phyloP scores from a whole-genome alignment of 2,113 vertebrate genomes.

The Pedetes capensis region DNA sequence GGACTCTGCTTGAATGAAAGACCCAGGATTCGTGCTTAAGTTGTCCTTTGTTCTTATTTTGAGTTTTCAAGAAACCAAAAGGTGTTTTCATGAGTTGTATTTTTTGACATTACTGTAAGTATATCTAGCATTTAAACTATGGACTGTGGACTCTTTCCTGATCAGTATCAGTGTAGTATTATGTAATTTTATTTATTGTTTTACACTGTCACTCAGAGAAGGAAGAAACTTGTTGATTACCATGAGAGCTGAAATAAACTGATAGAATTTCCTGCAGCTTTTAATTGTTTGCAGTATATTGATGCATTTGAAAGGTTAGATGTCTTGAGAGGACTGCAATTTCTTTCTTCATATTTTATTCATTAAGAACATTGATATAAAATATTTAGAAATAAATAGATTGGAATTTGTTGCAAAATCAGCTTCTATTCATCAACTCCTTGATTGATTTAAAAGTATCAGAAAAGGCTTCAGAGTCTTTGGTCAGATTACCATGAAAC shows the following conservation, averaged over 20 bases:
- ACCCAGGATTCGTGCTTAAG: conserved; percentile 83
- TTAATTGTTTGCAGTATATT: conserved; percentile 47
- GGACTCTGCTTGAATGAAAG: conserved; percentile 84
- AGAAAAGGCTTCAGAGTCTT: conserved; percentile 27
- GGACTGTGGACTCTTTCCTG: conserved; percentile 55
- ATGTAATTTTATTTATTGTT: conserved; percentile 49
- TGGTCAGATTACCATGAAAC: conserved; percentile 42
- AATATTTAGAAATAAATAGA: conserved; percentile 10
- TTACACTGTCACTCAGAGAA: conserved; percentile 11
- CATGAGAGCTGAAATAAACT: conserved; percentile 41
- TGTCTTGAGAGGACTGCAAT: conserved; percentile 54
- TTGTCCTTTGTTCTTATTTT: conserved; percentile 86
- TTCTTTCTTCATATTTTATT: conserved; percentile 42
- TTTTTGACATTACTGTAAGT: conserved; percentile 79
- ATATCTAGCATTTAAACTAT: conserved; percentile 71
- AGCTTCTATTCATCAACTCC: neutral
- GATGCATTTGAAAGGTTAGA: conserved; percentile 54
- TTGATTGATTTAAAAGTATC: neutral
- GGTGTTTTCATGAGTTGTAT: conserved; percentile 72
- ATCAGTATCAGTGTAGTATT: conserved; percentile 24
- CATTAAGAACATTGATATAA: conserved; percentile 50
- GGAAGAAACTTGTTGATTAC: conserved; percentile 66
- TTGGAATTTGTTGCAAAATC: neutral
- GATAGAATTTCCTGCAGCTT: conserved; percentile 59
- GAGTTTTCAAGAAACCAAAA: conserved; percentile 79